Percentiles rank a stretch among this genome's conserved stretches.
These are phyloP conservation scores for Struthio camelus DNA, from an alignment of 2,113 vertebrate genomes.

Conservation along the genomic window DNA sequence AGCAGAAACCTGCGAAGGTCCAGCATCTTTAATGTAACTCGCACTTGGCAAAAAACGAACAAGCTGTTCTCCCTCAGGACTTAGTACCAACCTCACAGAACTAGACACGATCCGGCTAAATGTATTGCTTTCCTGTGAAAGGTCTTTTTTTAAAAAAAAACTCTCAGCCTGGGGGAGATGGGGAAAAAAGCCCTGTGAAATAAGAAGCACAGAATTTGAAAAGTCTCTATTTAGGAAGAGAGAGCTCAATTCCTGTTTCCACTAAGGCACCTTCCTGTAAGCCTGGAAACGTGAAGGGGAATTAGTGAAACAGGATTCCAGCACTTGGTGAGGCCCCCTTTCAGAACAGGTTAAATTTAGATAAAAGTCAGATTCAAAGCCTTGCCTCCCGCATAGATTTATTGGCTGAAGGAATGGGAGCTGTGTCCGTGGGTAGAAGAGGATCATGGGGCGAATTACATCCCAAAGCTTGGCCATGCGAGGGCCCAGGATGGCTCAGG, in stretches of 20 bases:
- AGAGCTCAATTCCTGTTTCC: neutral
- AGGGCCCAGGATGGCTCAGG: neutral
- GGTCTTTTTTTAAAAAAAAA: neutral
- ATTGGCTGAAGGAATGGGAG: neutral
- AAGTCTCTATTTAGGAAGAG: neutral
- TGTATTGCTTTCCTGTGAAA: neutral
- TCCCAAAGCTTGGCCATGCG: neutral
- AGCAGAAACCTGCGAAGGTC: neutral
- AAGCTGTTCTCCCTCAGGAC: neutral
- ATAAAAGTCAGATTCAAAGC: neutral
- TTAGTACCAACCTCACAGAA: neutral
- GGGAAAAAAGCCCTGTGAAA: neutral
- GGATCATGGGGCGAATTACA: neutral
- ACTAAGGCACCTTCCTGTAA: neutral
- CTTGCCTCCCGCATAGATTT: neutral
- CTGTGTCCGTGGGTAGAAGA: neutral
- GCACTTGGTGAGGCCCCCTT: neutral
- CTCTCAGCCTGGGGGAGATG: neutral
- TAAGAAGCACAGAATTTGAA: neutral
- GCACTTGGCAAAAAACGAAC: neutral
- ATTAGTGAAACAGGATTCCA: neutral
- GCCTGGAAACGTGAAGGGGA: neutral
- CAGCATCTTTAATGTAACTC: constrained; percentile 1
- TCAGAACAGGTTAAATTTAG: neutral
- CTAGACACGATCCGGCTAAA: neutral